These are phyloP conservation scores for Eubasilissa regina DNA, from an alignment of 1,140 invertebrate species.

Conservation along the genomic window DNA sequence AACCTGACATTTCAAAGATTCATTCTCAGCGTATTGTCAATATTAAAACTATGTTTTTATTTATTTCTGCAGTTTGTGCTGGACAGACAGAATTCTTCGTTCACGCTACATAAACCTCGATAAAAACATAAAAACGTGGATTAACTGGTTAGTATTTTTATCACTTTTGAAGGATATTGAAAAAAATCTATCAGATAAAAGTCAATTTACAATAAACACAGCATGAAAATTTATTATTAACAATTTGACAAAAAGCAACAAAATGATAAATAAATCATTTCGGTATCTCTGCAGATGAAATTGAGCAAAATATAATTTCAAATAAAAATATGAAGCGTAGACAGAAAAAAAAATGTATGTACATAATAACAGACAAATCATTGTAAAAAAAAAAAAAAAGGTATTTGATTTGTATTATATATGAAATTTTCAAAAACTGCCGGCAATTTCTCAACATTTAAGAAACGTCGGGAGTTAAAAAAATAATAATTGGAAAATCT, in stretches of 20 bases:
- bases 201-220: neutral
- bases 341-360: neutral
- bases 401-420: neutral
- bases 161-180: neutral
- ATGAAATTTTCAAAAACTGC: slow-evolving; percentile 20
- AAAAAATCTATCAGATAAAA: neutral
- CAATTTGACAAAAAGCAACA: neutral
- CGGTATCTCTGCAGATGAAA: neutral
- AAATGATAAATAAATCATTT: slow-evolving; percentile 1
- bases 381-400: neutral
- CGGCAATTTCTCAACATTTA: slow-evolving; percentile 20
- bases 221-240: neutral
- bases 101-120: neutral
- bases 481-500: neutral
- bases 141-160: neutral
- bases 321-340: too few species aligned
- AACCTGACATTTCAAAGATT: neutral
- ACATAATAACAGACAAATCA: neutral
- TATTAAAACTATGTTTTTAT: slow-evolving; percentile 31
- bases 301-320: neutral
- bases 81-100: slow-evolving; percentile 3
- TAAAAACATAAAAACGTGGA: too few species aligned
- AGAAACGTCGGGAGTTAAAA: neutral
- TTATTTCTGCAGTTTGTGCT: slow-evolving; percentile 31
- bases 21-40: slow-evolving; percentile 33